A percentile compares a stretch with the other conserved stretches of the same genome.
phyloP scores from a whole-genome alignment of 2,113 vertebrate species.

The Zingel zingel region DNA sequence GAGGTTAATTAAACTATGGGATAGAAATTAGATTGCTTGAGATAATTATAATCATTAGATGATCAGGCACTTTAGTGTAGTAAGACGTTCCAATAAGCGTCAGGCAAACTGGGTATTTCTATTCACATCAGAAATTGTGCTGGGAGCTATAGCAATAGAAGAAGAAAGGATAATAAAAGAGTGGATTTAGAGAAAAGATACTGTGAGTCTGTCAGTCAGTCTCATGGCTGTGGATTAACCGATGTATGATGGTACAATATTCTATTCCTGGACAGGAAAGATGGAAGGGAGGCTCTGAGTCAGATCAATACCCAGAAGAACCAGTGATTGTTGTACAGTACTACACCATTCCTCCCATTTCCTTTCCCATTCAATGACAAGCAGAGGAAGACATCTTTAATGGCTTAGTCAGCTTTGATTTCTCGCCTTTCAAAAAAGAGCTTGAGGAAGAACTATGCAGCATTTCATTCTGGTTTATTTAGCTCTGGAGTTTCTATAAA shows the following conservation, averaged over 20 bases:
- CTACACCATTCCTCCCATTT: constrained; percentile 50
- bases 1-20: constrained; percentile 26
- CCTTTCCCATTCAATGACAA: constrained; percentile 53
- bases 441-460: constrained; percentile 12
- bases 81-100: not conserved
- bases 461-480: constrained; percentile 37
- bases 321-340: constrained; percentile 55
- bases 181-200: constrained; percentile 7
- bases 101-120: constrained; percentile 12
- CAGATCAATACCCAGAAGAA: constrained; percentile 71
- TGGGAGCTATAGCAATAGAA: not conserved
- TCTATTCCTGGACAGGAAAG: constrained; percentile 65
- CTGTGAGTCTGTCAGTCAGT: constrained; percentile 33
- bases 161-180: constrained; percentile 1
- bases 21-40: not conserved
- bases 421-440: constrained; percentile 29
- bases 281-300: constrained; percentile 39
- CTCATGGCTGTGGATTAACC: constrained; percentile 25
- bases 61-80: constrained; percentile 1
- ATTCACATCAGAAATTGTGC: constrained; percentile 4
- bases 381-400: constrained; percentile 55
- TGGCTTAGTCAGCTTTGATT: constrained; percentile 52
- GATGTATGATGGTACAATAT: constrained; percentile 27
- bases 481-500: not conserved
- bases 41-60: constrained; percentile 30